These are phyloP conservation scores for Cinclus cinclus DNA, from an alignment of 2,113 vertebrate species.

Conservation along the genomic window DNA sequence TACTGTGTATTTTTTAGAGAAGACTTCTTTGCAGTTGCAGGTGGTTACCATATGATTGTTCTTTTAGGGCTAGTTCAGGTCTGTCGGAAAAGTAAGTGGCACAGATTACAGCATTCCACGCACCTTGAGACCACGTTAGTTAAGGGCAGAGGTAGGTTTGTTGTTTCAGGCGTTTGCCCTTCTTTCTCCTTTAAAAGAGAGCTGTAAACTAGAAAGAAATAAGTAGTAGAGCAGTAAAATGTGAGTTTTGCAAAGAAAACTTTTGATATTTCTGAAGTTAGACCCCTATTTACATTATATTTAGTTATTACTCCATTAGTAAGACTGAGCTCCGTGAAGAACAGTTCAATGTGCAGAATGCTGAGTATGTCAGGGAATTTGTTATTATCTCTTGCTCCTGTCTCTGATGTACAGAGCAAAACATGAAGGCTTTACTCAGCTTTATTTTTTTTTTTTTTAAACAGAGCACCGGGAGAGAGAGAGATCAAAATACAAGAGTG, in stretches of 20 bases:
- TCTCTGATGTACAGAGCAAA: not conserved
- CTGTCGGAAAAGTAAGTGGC: not conserved
- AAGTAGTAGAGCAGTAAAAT: not conserved
- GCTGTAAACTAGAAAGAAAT: not conserved
- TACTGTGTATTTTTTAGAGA: not conserved
- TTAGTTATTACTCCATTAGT: not conserved
- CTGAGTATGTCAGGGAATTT: not conserved
- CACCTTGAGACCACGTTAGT: not conserved
- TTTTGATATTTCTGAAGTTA: not conserved
- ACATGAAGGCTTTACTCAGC: not conserved
- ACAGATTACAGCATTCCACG: not conserved
- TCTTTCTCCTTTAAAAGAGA: not conserved
- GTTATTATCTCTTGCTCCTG: not conserved
- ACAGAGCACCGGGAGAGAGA: conserved; percentile 82
- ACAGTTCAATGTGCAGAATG: not conserved
- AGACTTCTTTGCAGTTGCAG: not conserved
- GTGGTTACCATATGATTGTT: not conserved
- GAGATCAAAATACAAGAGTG: conserved; percentile 82
- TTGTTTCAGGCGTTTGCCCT: not conserved
- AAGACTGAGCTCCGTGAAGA: not conserved
- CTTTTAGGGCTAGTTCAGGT: not conserved
- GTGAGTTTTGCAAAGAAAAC: not conserved
- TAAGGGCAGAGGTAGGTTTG: not conserved
- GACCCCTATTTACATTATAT: not conserved
- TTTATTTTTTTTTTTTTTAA: conserved; percentile 15